A percentile compares a stretch with the other conserved stretches of the same genome.
Evolutionary conservation across 2,113 vertebrate genomes (phyloP).

Genomic region (Prolemur simus): DNA sequence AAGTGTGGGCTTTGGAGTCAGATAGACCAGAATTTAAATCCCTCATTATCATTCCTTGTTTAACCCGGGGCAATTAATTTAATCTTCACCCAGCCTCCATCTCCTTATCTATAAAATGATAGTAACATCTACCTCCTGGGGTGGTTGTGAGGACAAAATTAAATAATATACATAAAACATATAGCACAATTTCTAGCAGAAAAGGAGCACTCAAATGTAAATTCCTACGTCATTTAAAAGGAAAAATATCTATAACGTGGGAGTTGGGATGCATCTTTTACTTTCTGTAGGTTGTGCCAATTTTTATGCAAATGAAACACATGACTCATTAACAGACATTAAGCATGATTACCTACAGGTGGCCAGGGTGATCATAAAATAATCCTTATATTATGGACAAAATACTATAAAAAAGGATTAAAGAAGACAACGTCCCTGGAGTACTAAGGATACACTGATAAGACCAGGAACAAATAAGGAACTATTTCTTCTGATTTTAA

Average conservation of each 20-base stretch:
- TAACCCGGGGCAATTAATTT: background rate
- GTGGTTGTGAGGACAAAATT: background rate
- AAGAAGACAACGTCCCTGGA: background rate
- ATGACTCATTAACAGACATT: background rate
- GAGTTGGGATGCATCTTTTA: background rate
- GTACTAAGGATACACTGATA: background rate
- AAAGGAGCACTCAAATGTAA: background rate
- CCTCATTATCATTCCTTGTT: background rate
- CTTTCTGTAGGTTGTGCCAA: background rate
- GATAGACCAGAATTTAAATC: slow-evolving; percentile 9
- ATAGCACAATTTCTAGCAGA: background rate
- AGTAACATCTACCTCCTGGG: background rate
- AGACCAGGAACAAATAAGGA: background rate
- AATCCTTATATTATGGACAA: background rate
- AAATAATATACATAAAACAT: background rate
- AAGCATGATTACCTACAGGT: background rate
- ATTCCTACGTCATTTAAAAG: background rate
- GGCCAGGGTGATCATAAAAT: background rate
- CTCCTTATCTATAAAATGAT: background rate
- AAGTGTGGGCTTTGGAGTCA: background rate
- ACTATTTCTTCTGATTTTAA: slow-evolving; percentile 11
- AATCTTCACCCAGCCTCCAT: background rate
- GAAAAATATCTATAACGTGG: background rate
- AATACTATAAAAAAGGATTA: slow-evolving; percentile 1
- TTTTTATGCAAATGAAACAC: background rate